phyloP scores from a whole-genome alignment of 2,797 vertebrate genomes.

The Lacerta bilineata region DNA sequence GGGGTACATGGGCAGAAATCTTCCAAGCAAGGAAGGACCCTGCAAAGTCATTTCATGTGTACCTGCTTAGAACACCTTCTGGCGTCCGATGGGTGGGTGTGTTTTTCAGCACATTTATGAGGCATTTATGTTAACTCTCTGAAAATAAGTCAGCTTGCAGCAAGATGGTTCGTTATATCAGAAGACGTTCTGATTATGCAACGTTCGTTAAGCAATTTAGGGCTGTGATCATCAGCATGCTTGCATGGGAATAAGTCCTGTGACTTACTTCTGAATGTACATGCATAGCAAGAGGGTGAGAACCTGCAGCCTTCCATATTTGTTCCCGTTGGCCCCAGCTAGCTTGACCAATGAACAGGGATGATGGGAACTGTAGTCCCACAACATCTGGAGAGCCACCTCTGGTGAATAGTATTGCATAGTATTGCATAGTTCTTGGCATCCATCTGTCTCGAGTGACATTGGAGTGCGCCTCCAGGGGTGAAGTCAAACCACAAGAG shows the following conservation, averaged over 20 bases:
- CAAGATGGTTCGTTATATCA: not conserved
- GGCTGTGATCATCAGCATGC: not conserved
- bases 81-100: too few species aligned
- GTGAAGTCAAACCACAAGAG: too few species aligned
- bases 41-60: too few species aligned
- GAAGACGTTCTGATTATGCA: not conserved
- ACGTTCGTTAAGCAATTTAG: not conserved
- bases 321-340: not conserved
- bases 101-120: too few species aligned
- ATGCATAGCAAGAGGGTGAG: not conserved
- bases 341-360: not conserved
- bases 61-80: too few species aligned
- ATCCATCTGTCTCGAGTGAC: too few species aligned
- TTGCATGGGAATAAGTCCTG: not conserved
- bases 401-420: not conserved
- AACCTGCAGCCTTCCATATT: not conserved
- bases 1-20: too few species aligned
- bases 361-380: too few species aligned
- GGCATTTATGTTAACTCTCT: not conserved
- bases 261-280: not conserved
- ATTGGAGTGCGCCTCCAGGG: too few species aligned
- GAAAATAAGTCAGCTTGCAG: not conserved
- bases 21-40: too few species aligned
- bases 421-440: too few species aligned
- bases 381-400: not conserved